A percentile compares a stretch with the other conserved stretches of the same genome.
phyloP scores from a whole-genome alignment of 2,797 vertebrate genomes.

The Erpetoichthys calabaricus region DNA sequence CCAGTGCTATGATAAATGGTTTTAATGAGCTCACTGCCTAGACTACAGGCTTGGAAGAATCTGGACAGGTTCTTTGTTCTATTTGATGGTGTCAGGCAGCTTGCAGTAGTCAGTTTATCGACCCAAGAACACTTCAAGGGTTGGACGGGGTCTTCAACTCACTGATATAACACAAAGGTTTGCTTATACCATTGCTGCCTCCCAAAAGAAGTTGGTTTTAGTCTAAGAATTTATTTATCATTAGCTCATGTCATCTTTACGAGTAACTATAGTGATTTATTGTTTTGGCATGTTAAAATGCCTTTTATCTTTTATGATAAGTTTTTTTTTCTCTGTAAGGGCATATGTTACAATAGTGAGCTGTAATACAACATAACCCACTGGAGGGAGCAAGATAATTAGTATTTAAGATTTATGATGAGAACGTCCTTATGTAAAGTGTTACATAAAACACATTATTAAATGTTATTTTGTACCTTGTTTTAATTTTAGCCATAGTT shows the following conservation, averaged over 20 bases:
- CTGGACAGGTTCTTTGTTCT: slow-evolving; percentile 22
- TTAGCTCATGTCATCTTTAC: slow-evolving; percentile 14
- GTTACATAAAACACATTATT: too few species aligned
- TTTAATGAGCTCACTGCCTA: slow-evolving; percentile 17
- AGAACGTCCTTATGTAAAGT: too few species aligned
- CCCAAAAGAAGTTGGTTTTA: slow-evolving; percentile 29
- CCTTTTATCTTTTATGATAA: slow-evolving; percentile 33
- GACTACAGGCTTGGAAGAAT: slow-evolving; percentile 9
- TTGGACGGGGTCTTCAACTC: slow-evolving; percentile 15
- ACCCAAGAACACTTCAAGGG: slow-evolving; percentile 15
- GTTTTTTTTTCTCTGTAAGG: slow-evolving; percentile 29
- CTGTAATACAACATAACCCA: background rate
- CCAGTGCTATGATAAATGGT: slow-evolving; percentile 15
- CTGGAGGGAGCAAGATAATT: background rate
- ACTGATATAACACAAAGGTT: slow-evolving; percentile 38
- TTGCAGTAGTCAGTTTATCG: slow-evolving; percentile 8
- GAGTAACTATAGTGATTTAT: slow-evolving; percentile 25
- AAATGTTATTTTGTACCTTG: too few species aligned
- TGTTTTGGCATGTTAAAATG: slow-evolving; percentile 17
- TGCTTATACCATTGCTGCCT: slow-evolving; percentile 28
- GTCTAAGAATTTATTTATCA: slow-evolving; percentile 34
- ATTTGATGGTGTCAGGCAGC: slow-evolving; percentile 1
- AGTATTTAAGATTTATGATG: too few species aligned
- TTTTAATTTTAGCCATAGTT: too few species aligned
- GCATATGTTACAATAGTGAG: slow-evolving; percentile 26